Evolutionary conservation across 2,797 vertebrate species (phyloP).

Genomic region (Lepus oiostolus): DNA sequence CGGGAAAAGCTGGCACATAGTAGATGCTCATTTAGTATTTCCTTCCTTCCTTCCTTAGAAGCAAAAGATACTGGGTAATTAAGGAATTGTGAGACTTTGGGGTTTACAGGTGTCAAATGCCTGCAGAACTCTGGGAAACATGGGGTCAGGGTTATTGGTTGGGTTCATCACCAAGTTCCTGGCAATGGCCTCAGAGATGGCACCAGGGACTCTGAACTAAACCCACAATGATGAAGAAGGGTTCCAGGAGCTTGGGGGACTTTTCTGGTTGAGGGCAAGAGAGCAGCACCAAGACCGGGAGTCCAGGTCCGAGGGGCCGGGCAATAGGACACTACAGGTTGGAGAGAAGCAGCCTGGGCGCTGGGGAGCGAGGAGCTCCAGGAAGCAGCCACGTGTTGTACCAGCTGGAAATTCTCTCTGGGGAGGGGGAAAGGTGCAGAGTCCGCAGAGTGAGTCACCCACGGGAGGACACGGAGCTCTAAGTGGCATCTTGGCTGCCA

Average conservation of each 20-base stretch:
- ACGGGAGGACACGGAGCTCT: background rate
- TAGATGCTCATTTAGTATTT: background rate
- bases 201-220: constrained; percentile 37
- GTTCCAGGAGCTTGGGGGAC: background rate
- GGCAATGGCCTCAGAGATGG: background rate
- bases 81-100: background rate
- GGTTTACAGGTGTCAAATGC: constrained; percentile 33
- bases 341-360: background rate
- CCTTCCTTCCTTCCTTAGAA: constrained; percentile 17
- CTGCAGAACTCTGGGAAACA: constrained; percentile 8
- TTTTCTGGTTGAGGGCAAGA: constrained; percentile 4
- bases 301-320: constrained; percentile 24
- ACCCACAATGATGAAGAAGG: constrained; percentile 16
- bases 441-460: background rate
- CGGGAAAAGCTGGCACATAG: background rate
- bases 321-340: background rate
- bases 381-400: background rate
- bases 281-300: background rate
- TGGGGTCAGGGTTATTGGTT: background rate
- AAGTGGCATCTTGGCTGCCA: background rate
- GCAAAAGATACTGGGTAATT: background rate
- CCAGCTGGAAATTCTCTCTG: constrained; percentile 52
- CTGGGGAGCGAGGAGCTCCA: background rate
- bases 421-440: background rate
- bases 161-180: background rate